phyloP scores from a whole-genome alignment of 30 jellyfish, hydroid and myxozoan genomes.

The Sanderia malayensis region DNA sequence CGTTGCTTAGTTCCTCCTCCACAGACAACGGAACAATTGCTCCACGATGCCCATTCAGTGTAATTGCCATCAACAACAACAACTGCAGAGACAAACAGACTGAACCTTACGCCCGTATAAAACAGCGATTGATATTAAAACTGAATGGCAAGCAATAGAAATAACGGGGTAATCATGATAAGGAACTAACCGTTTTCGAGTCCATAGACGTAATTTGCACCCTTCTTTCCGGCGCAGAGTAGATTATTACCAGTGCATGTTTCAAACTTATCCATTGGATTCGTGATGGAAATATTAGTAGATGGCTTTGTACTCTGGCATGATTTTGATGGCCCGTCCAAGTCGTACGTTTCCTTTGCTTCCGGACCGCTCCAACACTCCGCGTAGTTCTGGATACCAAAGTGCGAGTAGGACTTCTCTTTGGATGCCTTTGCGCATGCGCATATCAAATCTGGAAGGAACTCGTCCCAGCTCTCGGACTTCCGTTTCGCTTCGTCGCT shows the following conservation, averaged over 20 bases:
- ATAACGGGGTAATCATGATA: too few relatives aligned
- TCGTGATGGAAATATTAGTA: not conserved
- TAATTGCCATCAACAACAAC: constrained; percentile 61
- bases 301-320: constrained; percentile 24
- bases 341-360: constrained; percentile 36
- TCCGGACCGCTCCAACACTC: constrained; percentile 75
- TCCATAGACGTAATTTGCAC: constrained; percentile 64
- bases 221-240: constrained; percentile 60
- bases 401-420: constrained; percentile 40
- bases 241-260: constrained; percentile 27
- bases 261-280: constrained; percentile 24
- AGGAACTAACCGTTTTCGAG: constrained; percentile 48
- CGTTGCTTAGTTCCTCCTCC: constrained; percentile 65
- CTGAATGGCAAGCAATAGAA: too few relatives aligned
- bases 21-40: constrained; percentile 54
- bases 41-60: constrained; percentile 71
- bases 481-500: constrained; percentile 63
- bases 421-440: constrained; percentile 80
- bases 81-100: constrained; percentile 39
- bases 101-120: too few relatives aligned
- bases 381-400: constrained; percentile 59
- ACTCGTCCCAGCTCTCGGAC: constrained; percentile 75
- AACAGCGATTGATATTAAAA: too few relatives aligned
- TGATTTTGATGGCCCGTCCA: constrained; percentile 36
- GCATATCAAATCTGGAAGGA: constrained; percentile 77